A percentile compares a stretch with the other conserved stretches of the same genome.
These are phyloP conservation scores for Bombus superbus DNA, from an alignment of 1,140 invertebrate genomes.

Conservation along the genomic window DNA sequence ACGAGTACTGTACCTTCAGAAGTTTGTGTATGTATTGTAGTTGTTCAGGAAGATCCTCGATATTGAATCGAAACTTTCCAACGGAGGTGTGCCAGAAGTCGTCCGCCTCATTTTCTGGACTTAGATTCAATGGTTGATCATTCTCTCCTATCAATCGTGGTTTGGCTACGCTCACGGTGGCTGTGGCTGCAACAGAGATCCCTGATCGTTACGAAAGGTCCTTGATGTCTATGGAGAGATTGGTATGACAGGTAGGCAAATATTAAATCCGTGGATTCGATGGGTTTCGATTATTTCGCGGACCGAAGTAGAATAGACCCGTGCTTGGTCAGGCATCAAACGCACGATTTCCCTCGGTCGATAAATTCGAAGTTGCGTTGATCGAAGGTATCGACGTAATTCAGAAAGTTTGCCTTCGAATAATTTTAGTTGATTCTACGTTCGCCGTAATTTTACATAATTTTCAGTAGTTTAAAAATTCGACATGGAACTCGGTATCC, in stretches of 20 bases:
- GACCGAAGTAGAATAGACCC: background rate
- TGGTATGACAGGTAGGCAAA: background rate
- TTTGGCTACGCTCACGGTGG: slow-evolving; percentile 86
- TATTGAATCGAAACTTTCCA: slow-evolving; percentile 95
- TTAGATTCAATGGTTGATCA: slow-evolving; percentile 86
- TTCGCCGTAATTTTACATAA: background rate
- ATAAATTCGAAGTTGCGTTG: background rate
- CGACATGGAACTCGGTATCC: background rate
- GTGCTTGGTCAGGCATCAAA: background rate
- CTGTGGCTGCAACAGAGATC: slow-evolving; percentile 80
- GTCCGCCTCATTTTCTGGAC: slow-evolving; percentile 87
- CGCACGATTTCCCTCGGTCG: background rate
- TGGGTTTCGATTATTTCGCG: background rate
- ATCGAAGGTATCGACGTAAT: background rate
- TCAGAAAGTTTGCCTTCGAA: background rate
- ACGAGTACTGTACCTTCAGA: slow-evolving; percentile 86
- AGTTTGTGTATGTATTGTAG: slow-evolving; percentile 96
- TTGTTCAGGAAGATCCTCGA: slow-evolving; percentile 96
- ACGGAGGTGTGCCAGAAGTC: slow-evolving; percentile 96
- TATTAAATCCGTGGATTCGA: background rate
- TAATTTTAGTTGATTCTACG: too few species aligned
- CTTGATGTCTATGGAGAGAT: too few species aligned
- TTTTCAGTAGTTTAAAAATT: background rate
- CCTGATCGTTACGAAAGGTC: background rate
- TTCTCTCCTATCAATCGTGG: slow-evolving; percentile 88